phyloP scores from a whole-genome alignment of 2,797 vertebrate species.

The Enteromius trimaculatus region DNA sequence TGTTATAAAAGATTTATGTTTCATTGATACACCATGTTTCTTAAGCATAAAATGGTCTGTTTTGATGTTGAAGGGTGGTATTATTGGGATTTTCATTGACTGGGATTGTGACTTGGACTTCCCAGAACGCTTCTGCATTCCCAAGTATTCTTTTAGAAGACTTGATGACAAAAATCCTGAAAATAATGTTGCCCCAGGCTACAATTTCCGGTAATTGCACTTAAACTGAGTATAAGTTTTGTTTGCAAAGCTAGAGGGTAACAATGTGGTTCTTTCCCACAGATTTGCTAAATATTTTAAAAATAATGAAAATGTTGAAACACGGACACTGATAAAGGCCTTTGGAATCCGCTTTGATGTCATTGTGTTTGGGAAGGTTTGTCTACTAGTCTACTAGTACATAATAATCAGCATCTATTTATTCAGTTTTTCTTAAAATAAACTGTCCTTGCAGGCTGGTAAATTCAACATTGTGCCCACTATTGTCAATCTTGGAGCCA shows the following conservation, averaged over 20 bases:
- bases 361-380: constrained; percentile 77
- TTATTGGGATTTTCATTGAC: constrained; percentile 82
- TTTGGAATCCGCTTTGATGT: constrained; percentile 83
- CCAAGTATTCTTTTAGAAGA: constrained; percentile 81
- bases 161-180: constrained; percentile 76
- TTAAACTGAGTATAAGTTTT: not conserved
- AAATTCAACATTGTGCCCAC: constrained; percentile 84
- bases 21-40: not conserved
- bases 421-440: not conserved
- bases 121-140: constrained; percentile 72
- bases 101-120: constrained; percentile 84
- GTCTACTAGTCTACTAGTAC: not conserved
- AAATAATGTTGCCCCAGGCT: constrained; percentile 80
- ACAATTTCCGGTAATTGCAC: constrained; percentile 81
- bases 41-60: not conserved
- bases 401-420: not conserved
- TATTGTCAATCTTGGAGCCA: constrained; percentile 84
- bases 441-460: constrained; percentile 74
- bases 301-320: constrained; percentile 63
- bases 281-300: constrained; percentile 84
- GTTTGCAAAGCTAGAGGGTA: not conserved
- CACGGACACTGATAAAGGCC: constrained; percentile 76
- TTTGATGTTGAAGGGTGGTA: constrained; percentile 76
- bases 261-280: constrained; percentile 20
- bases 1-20: not conserved